Evolutionary conservation across 2,113 vertebrate genomes (phyloP), one percentile per base, ranked within the genome.

Genomic region (Phalacrocorax carbo): DNA sequence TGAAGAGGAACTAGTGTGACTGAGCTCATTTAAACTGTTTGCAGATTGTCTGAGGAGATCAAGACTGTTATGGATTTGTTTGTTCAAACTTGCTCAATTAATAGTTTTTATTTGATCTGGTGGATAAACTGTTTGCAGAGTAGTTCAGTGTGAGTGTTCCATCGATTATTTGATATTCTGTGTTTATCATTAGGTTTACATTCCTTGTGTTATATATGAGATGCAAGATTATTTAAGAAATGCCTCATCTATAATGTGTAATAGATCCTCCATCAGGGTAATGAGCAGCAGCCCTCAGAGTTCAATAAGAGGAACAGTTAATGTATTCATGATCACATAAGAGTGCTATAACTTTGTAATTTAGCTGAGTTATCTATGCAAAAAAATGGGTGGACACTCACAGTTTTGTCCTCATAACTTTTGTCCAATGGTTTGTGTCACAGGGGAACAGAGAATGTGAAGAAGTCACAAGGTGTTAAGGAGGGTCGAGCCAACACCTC

Each of bases 91-190:
- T 96, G 86, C 89, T 96, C 96, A 95, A 95, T 97, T 94, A 97
- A 97, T 97, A 97, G 91, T 91, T 96, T 96, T 95, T 95, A 94
- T 97, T 97, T 95, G 97, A 97, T 95, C 91, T 95, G 65, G 62
- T 82, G 71, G 86, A 92, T 96, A 94, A 96, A 95, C 78, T 97
- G 96, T 97, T 97, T 96, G 93, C 93, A 72, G 91, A 95, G 95
- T 86, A 89, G 89, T 94, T 96, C 84, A 55, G 81, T 22, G 81
- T 27, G 72, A 89, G 93, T 62, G 89, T 95, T 94, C 58, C 86
- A 96, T 95, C 14, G 96, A 97, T 96, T 95, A 94, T 91, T 95
- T 95, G 89, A 66, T 95, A 82, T 95, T 91, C 94, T 54, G 15
- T 95, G 93, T 95, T 96, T 94, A 94, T 95, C 19, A 21, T 85